These are phyloP conservation scores for Atractosteus spatula DNA, from an alignment of 2,113 vertebrate genomes.

Conservation along the genomic window DNA sequence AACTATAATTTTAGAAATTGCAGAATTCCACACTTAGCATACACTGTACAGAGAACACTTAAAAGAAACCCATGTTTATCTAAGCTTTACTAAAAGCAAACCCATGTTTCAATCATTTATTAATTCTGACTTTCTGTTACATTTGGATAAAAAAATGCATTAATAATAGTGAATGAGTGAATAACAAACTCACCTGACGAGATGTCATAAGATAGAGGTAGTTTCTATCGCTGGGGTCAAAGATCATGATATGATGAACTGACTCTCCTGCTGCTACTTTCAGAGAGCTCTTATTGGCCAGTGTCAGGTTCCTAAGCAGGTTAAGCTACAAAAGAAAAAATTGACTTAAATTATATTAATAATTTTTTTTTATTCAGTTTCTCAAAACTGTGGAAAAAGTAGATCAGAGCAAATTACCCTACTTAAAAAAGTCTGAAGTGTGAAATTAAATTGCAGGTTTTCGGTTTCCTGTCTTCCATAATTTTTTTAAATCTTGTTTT, in stretches of 20 bases:
- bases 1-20: too few species aligned
- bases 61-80: too few species aligned
- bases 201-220: slow-evolving; percentile 95
- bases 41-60: too few species aligned
- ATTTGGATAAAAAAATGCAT: too few species aligned
- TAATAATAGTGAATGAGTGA: neutral
- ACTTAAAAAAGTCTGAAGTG: neutral
- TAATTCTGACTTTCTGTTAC: too few species aligned
- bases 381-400: neutral
- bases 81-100: too few species aligned
- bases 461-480: too few species aligned
- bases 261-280: slow-evolving; percentile 78
- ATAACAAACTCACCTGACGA: slow-evolving; percentile 77
- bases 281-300: slow-evolving; percentile 74
- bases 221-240: slow-evolving; percentile 83
- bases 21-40: too few species aligned
- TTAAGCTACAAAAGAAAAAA: slow-evolving; percentile 70
- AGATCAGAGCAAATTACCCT: neutral
- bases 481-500: too few species aligned
- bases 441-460: neutral
- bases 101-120: too few species aligned
- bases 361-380: neutral
- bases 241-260: slow-evolving; percentile 92
- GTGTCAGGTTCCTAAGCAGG: slow-evolving; percentile 70
- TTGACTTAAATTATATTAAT: neutral